Percentiles rank a stretch among this genome's conserved stretches.
phyloP scores from a whole-genome alignment of 1,140 invertebrate genomes.

The Aphaenogaster rudis region DNA sequence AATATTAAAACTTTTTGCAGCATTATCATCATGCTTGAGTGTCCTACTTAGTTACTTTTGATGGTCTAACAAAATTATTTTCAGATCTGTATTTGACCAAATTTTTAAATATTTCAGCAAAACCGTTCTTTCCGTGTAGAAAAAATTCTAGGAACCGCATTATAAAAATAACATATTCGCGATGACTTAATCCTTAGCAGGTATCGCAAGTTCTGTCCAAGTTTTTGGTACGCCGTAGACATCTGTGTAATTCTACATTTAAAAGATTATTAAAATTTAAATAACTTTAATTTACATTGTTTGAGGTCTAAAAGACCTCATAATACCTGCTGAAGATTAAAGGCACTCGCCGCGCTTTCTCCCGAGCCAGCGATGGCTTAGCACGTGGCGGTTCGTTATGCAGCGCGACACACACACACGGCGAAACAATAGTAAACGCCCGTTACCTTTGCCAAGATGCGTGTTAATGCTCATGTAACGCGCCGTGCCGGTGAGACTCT shows the following conservation, averaged over 20 bases:
- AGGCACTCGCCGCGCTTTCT: conserved; percentile 54
- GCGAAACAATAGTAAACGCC: conserved; percentile 50
- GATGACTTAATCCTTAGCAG: background rate
- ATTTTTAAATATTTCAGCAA: too few relatives aligned
- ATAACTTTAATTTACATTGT: background rate
- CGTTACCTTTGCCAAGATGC: conserved; percentile 98
- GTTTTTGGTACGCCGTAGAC: background rate
- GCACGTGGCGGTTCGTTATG: conserved; percentile 29
- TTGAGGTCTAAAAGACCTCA: background rate
- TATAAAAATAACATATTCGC: background rate
- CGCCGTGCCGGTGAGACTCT: conserved; percentile 98
- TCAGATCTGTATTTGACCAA: too few relatives aligned
- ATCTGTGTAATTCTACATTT: conserved; percentile 5
- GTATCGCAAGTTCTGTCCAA: background rate
- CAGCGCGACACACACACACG: background rate
- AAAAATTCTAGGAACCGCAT: background rate
- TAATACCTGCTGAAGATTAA: conserved; percentile 11
- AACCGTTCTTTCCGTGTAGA: too few relatives aligned
- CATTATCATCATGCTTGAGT: too few relatives aligned
- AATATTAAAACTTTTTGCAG: too few relatives aligned
- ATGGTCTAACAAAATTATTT: too few relatives aligned
- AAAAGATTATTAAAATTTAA: conserved; percentile 21
- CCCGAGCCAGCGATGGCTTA: conserved; percentile 3
- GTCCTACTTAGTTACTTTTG: too few relatives aligned
- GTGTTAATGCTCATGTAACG: conserved; percentile 99